Evolutionary conservation across 2,797 vertebrate species (phyloP), one percentile per base, ranked within the genome.

Genomic region (Lemur catta): DNA sequence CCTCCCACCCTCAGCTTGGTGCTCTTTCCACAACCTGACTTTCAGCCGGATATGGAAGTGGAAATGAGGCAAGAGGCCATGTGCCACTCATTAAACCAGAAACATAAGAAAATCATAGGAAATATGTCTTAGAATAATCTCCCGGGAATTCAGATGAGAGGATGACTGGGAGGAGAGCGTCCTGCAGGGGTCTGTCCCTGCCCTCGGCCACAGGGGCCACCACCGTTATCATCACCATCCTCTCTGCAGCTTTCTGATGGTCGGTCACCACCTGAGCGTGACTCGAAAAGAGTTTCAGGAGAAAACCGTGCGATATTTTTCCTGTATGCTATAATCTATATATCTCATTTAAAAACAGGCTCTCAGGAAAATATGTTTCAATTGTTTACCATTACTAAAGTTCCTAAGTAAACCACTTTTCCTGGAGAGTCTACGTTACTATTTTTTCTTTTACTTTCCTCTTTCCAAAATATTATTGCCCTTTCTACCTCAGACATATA

Each of bases 1-100:
- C 0, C 4, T 6, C 43, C 2, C 0, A 0, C 4, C 52, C 14
- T 6, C 10, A 5, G 4, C 43, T 24, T 0, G 26, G 20, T 0
- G 2, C 20, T 71, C 67, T 33, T 26, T 8, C 63, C 18, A 6
- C 2, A 14, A 0, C 0, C 15, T 2, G 50, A 7, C 0, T 11
- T 13, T 11, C 7, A 22, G 33, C 33, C 30, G 14, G 4, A 18
- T 1, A 0, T 1, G 3, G 15, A 7, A 18, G 76, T 5, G 63
- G 46, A 38, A 30, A 8, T 6, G 72, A 61, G 28, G 6, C 1
- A 3, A 10, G 55, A 65, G 55, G n/a, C 55, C 43, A 33, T 2
- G 0, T 0, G n/a, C 35, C 18, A 15, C 57, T 15, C 13, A 69
- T 9, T 48, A 7, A n/a, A 7, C 43, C 17, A 15, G 26, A 63